Percentiles rank a stretch among this genome's conserved stretches.
Evolutionary conservation across 2,888 invertebrate genomes (phyloP).

Genomic region (Seira ritae): DNA sequence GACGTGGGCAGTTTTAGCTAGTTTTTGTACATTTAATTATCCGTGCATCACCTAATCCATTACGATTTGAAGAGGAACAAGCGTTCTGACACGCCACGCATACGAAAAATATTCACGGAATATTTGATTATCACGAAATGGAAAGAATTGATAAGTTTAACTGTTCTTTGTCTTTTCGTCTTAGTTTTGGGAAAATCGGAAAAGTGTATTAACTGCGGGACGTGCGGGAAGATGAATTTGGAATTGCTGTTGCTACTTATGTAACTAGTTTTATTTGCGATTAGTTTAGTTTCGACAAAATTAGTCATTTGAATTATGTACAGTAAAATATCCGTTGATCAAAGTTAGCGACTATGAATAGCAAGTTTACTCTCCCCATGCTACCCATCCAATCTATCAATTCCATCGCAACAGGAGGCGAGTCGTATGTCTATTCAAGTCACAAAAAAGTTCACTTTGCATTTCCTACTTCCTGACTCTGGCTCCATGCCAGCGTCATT

Average conservation of each 20-base stretch:
- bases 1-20: not conserved
- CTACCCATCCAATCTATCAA: not conserved
- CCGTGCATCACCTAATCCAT: not conserved
- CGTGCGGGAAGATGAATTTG: too few species aligned
- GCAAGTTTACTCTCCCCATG: too few species aligned
- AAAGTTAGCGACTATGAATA: too few species aligned
- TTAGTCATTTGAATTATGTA: too few species aligned
- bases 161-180: not conserved
- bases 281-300: too few species aligned
- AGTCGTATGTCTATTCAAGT: not conserved
- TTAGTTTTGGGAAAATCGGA: not conserved
- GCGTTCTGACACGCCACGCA: too few species aligned
- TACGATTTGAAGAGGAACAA: not conserved
- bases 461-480: conserved; percentile 14
- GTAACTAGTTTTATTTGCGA: too few species aligned
- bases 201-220: not conserved
- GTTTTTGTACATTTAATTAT: conserved; percentile 6
- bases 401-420: not conserved
- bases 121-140: too few species aligned
- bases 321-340: too few species aligned
- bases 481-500: not conserved
- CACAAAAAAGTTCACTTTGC: not conserved
- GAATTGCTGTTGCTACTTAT: too few species aligned
- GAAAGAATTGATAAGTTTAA: not conserved
- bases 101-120: too few species aligned